A percentile compares a stretch with the other conserved stretches of the same genome.
Evolutionary conservation across 2,888 invertebrate species (phyloP).

Genomic region (Drosophila sordidapex): DNA sequence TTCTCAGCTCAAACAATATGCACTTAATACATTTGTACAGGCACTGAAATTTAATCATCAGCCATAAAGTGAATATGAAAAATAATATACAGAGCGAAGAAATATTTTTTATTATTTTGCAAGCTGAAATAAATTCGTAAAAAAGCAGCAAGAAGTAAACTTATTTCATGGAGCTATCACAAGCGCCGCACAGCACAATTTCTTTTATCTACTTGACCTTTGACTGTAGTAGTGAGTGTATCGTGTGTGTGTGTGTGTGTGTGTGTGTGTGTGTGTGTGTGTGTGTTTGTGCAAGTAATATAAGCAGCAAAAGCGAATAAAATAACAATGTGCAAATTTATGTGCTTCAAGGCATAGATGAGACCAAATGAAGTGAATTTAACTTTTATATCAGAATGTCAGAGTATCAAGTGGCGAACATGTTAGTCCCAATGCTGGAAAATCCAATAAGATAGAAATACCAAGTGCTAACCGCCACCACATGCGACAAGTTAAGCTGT

Average conservation of each 20-base stretch:
- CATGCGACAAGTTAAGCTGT: constrained; percentile 19
- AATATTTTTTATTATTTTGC: not conserved
- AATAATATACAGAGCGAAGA: constrained; percentile 1
- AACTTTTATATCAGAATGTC: constrained; percentile 45
- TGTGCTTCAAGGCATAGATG: constrained; percentile 36
- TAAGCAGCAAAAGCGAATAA: constrained; percentile 19
- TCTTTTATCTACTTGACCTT: constrained; percentile 61
- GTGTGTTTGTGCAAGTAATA: constrained; percentile 9
- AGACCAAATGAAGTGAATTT: constrained; percentile 39
- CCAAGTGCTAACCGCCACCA: constrained; percentile 15
- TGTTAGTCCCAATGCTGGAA: constrained; percentile 9
- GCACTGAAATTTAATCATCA: constrained; percentile 47
- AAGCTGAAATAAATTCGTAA: not conserved
- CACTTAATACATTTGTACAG: constrained; percentile 40
- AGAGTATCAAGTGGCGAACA: constrained; percentile 28
- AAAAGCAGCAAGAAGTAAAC: constrained; percentile 21
- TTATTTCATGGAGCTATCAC: constrained; percentile 47
- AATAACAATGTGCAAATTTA: constrained; percentile 35
- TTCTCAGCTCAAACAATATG: constrained; percentile 15
- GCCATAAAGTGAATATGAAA: constrained; percentile 27
- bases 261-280: constrained; percentile 5
- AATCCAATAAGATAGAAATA: constrained; percentile 17
- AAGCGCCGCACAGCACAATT: constrained; percentile 18
- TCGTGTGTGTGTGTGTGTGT: not conserved
- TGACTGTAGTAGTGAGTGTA: not conserved